phyloP scores from a whole-genome alignment of 2,797 vertebrate genomes.

The Enteromius paludinosus region DNA sequence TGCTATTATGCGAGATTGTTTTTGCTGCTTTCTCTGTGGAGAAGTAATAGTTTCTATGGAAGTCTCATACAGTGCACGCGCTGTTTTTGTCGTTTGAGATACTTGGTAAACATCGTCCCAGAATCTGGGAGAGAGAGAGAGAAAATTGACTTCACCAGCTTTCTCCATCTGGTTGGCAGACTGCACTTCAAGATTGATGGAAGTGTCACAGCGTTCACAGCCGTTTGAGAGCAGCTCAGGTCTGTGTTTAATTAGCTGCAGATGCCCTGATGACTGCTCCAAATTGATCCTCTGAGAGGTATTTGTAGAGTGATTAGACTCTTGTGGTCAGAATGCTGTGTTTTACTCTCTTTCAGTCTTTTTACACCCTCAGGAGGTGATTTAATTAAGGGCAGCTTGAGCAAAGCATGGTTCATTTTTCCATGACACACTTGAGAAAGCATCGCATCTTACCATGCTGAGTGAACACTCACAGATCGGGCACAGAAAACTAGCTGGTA shows the following conservation, averaged over 20 bases:
- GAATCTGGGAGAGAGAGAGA: slow-evolving; percentile 1
- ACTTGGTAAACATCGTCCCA: not conserved
- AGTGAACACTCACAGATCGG: not conserved
- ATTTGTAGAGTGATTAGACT: slow-evolving; percentile 18
- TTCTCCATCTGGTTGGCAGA: slow-evolving; percentile 57
- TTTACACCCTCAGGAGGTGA: slow-evolving; percentile 5
- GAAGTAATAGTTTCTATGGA: not conserved
- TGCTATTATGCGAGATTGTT: not conserved
- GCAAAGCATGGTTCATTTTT: slow-evolving; percentile 21
- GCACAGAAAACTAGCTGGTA: not conserved
- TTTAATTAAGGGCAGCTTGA: slow-evolving; percentile 26
- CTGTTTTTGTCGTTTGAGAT: not conserved
- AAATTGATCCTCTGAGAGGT: slow-evolving; percentile 21
- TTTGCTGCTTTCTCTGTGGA: slow-evolving; percentile 21
- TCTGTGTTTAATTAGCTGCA: slow-evolving; percentile 42
- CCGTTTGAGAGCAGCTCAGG: not conserved
- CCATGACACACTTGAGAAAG: slow-evolving; percentile 38
- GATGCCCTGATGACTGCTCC: slow-evolving; percentile 26
- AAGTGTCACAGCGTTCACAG: slow-evolving; percentile 28
- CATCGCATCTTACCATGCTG: not conserved
- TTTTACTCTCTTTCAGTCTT: not conserved
- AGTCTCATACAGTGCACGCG: not conserved
- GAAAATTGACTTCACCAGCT: not conserved
- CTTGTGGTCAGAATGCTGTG: not conserved
- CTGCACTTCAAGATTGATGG: slow-evolving; percentile 51